Conservation (phyloP, 2,797 vertebrate genomes). For the Echeneis naucrates region DNA sequence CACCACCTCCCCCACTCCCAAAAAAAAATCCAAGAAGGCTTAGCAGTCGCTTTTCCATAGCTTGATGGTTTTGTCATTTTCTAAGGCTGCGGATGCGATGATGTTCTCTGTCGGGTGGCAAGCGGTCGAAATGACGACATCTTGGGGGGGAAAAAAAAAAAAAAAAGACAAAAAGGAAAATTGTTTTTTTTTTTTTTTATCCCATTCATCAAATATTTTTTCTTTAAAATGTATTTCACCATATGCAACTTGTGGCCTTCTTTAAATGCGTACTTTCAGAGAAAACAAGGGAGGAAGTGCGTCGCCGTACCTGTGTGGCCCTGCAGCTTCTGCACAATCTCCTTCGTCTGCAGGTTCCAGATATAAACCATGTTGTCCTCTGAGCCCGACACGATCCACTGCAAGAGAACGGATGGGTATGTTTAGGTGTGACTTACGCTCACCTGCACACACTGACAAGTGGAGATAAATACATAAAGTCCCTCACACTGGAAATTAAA, state of each 20-base stretch:
- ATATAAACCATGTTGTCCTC: conserved; percentile 99
- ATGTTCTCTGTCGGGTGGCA: conserved; percentile 99
- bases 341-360: conserved; percentile 99
- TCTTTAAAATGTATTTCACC: not conserved
- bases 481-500: not conserved
- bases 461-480: not conserved
- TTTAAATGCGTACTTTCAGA: not conserved
- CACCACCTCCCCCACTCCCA: too few species aligned
- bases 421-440: not conserved
- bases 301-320: conserved; percentile 93
- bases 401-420: not conserved
- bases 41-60: conserved; percentile 99
- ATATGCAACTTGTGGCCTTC: not conserved
- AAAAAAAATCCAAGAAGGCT: conserved; percentile 56
- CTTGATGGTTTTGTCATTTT: conserved; percentile 99
- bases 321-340: conserved; percentile 99
- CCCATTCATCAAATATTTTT: not conserved
- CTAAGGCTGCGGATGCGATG: conserved; percentile 96
- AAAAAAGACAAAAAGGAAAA: not conserved
- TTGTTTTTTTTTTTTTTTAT: not conserved
- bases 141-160: too few species aligned
- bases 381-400: conserved; percentile 99
- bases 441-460: not conserved
- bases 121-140: conserved; percentile 98
- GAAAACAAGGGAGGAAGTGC: not conserved